Evolutionary conservation across 1,140 invertebrate species (phyloP), one percentile per base, ranked within the genome.

Genomic region (Drosophila fuyamai): DNA sequence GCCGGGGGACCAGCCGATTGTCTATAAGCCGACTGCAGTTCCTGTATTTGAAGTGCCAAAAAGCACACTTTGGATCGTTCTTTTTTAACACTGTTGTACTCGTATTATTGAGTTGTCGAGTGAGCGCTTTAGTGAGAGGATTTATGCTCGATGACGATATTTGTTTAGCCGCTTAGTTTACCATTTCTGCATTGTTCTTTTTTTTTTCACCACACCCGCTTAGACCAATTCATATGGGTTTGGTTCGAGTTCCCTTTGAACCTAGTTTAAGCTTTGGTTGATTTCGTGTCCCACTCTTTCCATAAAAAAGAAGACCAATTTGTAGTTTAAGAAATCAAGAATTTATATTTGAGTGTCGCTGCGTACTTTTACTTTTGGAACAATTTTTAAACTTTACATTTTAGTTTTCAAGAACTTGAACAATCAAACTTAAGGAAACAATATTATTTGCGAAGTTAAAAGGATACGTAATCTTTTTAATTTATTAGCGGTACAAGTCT

Each of bases 91-190:
- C 32, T 5, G 10, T 56, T 59, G 40, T 72, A 41, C 53, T 66
- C 44, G 56, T 83, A 80, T 80, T 84, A 48, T 68, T 71, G 76
- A 57, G 73, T 58, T 85, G 78, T 77, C 68, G 78, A 81, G 68
- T 83, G 76, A 61, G 65, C 79, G 59, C 60, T 83, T 88, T 83
- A 62, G 79, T 79, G 71, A 73, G 80, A 82, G 80, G 83, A 83
- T 88, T 86, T 82, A 82, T 78, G 79, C 62, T 54, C 62, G 55
- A 54, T 81, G 72, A 41, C 65, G 61, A 66, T 88, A 88, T 88
- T 88, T 88, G 83, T 82, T 83, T 83, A 79, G 80, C 71, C 84
- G 84, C 83, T 88, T 86, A 88, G 83, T 73, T 82, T 60, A 46
- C 47, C 76, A 62, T 79, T 79, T 63, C 59, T 9, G 79, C 44